Base-by-base conservation (phyloP, 2,797 vertebrate species). In the Paguma larvata region DNA sequence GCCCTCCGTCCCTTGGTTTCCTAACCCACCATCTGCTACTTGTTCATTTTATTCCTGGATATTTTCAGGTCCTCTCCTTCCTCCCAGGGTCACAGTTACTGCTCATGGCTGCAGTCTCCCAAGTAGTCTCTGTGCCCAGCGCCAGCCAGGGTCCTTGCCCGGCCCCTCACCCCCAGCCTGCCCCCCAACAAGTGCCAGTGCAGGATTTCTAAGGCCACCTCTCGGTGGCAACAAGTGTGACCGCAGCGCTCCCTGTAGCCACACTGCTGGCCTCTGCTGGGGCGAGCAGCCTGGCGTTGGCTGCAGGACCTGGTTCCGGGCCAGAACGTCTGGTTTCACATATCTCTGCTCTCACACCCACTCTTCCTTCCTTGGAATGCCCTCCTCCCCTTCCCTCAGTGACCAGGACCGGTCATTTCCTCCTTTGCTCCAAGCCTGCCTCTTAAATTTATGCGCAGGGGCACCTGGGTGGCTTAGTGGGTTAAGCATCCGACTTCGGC, bases 161-260 rank as follows among this genome's bases (percentile, higher is more conserved):
- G 34, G n/a, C 3, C 44, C 53, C 48, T 6, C 0, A 0, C 21
- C 14, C 32, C 7, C 13, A 38, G 9, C 6, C 51, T 1, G n/a
- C 51, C 59, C 27, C 59, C 62, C 23, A 46, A 44, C 0, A 0
- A 51, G 27, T 2, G 13, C 77, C 46, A 72, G 14, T 93, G 41
- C 9, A 15, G 56, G 51, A 19, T 27, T 96, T 68, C 72, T 7
- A 7, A 46, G 53, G 51, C 32, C 77, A n/a, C 63, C 62, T 15
- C 25, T 65, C 41, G 2, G 48, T 27, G 51, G 15, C 70, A 21
- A 34, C 34, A 4, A 34, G 38, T 0, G 2, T 72, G 87, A 46
- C 67, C 46, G 19, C 2, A 0, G 25, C 16, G 7, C 15, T 51
- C 41, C 44, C 46, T 44, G 3, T 44, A 41, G 25, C 44, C 25